Evolutionary conservation across 2,888 invertebrate species (phyloP).

Genomic region (Stegophylla sp.): DNA sequence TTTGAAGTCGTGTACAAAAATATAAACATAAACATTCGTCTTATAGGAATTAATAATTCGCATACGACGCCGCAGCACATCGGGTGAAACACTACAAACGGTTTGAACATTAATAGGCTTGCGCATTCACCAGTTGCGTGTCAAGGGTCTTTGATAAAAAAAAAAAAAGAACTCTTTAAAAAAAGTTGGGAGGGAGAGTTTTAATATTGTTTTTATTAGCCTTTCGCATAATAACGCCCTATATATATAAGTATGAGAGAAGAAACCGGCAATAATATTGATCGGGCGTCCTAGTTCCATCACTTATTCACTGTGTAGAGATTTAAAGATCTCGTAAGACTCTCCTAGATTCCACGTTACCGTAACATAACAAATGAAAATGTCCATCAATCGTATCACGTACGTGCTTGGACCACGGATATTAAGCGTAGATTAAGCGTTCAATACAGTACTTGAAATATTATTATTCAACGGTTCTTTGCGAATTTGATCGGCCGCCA

Average conservation of each 20-base stretch:
- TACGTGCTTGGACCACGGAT: constrained; percentile 28
- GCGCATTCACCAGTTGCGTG: constrained; percentile 44
- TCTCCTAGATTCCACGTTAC: constrained; percentile 1
- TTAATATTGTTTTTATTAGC: constrained; percentile 49
- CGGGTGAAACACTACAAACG: neutral
- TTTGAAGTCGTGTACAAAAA: neutral
- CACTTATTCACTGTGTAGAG: neutral
- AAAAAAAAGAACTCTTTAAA: neutral
- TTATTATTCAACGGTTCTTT: constrained; percentile 2
- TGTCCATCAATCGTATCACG: neutral
- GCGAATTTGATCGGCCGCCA: neutral
- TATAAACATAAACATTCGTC: neutral
- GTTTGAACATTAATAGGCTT: constrained; percentile 28
- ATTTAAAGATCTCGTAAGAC: constrained; percentile 12
- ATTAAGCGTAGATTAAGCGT: constrained; percentile 24
- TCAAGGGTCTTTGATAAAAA: constrained; percentile 20
- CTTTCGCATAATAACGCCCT: constrained; percentile 40
- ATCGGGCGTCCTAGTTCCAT: neutral
- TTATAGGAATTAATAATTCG: constrained; percentile 21
- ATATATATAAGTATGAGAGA: neutral
- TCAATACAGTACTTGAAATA: constrained; percentile 4
- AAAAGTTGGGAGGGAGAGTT: constrained; percentile 2
- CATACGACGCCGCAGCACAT: neutral
- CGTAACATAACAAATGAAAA: neutral
- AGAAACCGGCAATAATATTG: constrained; percentile 39